Conservation (phyloP, 2,797 vertebrate species). For the Mycteria americana region DNA sequence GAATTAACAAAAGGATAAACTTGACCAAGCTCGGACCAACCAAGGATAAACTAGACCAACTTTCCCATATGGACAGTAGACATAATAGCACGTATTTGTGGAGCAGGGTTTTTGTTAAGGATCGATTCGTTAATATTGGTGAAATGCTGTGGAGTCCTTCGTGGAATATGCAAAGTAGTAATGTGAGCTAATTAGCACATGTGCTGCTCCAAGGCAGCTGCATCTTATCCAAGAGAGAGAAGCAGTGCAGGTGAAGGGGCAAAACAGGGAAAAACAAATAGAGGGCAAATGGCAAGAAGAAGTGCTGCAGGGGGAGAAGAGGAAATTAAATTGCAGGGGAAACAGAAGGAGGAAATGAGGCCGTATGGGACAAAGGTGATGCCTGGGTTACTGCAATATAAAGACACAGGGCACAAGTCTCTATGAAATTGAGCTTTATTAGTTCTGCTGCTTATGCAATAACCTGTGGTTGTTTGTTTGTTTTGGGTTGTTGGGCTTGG, state of each 20-base stretch:
- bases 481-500: neutral
- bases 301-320: neutral
- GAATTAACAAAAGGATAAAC: neutral
- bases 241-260: neutral
- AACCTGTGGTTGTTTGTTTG: neutral
- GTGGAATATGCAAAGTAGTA: neutral
- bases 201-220: neutral
- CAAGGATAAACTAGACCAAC: neutral
- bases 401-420: neutral
- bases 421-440: neutral
- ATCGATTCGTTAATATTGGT: neutral
- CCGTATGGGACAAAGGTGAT: neutral
- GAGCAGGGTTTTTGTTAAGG: neutral
- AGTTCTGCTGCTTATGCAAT: neutral
- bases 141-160: neutral
- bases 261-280: neutral
- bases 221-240: neutral
- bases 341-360: slow-evolving; percentile 1
- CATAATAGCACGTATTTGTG: neutral
- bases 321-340: neutral
- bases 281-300: neutral
- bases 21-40: neutral
- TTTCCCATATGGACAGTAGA: neutral
- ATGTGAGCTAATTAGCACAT: neutral
- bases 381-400: neutral